Conservation (phyloP, 2,113 vertebrate species). For the Colinus virginianus region DNA sequence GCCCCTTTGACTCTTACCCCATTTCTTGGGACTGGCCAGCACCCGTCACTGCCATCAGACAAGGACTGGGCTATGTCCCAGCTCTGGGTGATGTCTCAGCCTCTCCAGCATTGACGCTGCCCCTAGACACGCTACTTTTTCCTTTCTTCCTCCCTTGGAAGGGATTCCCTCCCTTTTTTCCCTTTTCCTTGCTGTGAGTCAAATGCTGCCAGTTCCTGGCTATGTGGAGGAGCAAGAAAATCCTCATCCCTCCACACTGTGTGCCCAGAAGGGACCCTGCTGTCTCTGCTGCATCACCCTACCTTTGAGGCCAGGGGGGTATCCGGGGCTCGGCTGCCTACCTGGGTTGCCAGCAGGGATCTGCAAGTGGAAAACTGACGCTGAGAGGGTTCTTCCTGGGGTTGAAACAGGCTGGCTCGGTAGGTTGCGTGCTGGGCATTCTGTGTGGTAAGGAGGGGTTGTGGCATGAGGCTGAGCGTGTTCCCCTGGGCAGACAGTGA, state of each 20-base stretch:
- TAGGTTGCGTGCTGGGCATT: background rate
- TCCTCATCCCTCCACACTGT: rapidly evolving
- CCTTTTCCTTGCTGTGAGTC: background rate
- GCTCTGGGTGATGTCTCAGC: background rate
- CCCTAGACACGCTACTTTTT: background rate
- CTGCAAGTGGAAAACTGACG: background rate
- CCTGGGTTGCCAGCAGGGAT: background rate
- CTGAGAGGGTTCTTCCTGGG: background rate
- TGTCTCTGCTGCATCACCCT: background rate
- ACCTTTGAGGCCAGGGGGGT: background rate
- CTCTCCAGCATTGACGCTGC: background rate
- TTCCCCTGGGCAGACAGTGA: background rate
- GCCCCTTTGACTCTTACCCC: background rate
- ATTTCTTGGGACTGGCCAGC: background rate
- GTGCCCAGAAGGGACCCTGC: background rate
- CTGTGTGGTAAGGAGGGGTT: background rate
- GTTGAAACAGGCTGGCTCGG: background rate
- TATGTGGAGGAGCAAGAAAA: background rate
- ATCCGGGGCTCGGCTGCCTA: background rate
- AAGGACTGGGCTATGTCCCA: background rate
- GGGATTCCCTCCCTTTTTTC: background rate
- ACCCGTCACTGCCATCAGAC: background rate
- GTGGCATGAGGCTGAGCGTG: background rate
- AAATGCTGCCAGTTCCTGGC: background rate
- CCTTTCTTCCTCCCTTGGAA: background rate